Base-by-base conservation (phyloP, 2,888 invertebrate genomes). In the Trachelus tabidus region DNA sequence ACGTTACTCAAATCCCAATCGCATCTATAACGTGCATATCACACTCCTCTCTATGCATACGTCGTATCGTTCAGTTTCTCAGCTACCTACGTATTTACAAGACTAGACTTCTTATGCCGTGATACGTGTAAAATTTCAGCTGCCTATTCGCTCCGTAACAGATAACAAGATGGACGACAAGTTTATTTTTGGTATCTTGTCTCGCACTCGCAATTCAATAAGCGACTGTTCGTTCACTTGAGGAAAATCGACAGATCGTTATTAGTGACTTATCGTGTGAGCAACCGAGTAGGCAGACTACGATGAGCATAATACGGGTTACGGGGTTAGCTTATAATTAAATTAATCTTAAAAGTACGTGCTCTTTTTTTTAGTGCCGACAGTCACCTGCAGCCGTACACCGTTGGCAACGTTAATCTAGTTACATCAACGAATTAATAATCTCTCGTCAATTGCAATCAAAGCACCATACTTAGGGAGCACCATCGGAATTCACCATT, bases 31-130 rank as follows among this genome's bases (percentile, higher is more conserved):
- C 73, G 73, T 73, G 34, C 77, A 73, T 69, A 75, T 73, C 34
- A 73, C 74, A 69, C 69, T 73, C 77, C 69, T 34, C 73, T 37
- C 68, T 73, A 35, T 31, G 68, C 73, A 34, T 73, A 68, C 35
- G 75, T 69, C 11, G 33, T 56, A 69, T 30, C 71, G 56, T 77
- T 75, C 68, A 56, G 75, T 75, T 79, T 69, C 79, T 80, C 69
- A 76, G 73, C 73, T 68, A 82, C 73, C 82, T 84, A 84, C 78
- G 80, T 88, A 88, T 88, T 83, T 87, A 88, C 86, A 88, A 82
- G 88, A 88, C 88, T 88, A 88, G 88, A 87, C 81, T 80, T 56
- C 80, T 84, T 79, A 82, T 79, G 73, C 78, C 75, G 71, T 30
- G 30, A 33, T 71, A 71, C 71, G 71, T 71, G 71, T 71, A 71